phyloP scores from a whole-genome alignment of 1,140 invertebrate genomes.

The Eumeta japonica region DNA sequence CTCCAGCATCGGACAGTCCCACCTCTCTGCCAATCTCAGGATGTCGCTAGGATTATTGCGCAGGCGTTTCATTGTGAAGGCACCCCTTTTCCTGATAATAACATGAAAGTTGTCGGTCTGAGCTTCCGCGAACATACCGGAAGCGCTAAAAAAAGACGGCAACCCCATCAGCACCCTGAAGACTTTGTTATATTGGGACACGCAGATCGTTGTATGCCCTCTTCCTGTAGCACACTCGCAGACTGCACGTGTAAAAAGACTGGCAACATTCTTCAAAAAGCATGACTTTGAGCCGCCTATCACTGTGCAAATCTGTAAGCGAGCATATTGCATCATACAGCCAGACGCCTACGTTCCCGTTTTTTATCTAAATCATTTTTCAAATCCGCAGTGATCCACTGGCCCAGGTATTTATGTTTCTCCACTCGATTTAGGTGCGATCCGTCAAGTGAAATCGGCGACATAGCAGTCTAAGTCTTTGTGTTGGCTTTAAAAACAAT shows the following conservation, averaged over 20 bases:
- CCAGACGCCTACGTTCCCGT: constrained; percentile 6
- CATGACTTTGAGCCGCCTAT: constrained; percentile 1
- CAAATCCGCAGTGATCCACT: constrained; percentile 6
- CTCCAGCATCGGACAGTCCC: too few relatives aligned
- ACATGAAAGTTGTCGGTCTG: not conserved
- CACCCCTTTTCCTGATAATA: not conserved
- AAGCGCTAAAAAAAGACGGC: too few relatives aligned
- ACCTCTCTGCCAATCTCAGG: too few relatives aligned
- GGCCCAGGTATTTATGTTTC: constrained; percentile 7
- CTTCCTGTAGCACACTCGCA: constrained; percentile 3
- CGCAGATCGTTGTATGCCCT: constrained; percentile 6
- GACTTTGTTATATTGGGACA: constrained; percentile 5
- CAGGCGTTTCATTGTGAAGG: too few relatives aligned
- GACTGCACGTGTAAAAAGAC: constrained; percentile 6
- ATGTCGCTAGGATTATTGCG: too few relatives aligned
- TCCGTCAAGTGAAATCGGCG: constrained; percentile 1
- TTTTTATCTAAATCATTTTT: not conserved
- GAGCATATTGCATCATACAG: constrained; percentile 8
- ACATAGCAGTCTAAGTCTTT: not conserved
- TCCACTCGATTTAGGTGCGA: not conserved
- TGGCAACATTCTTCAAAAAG: constrained; percentile 7
- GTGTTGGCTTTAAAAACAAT: constrained; percentile 6
- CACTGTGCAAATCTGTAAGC: constrained; percentile 7
- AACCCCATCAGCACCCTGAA: constrained; percentile 2
- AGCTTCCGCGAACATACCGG: not conserved